These are phyloP conservation scores for Gadopsis marmoratus DNA, from an alignment of 2,797 vertebrate species.

Conservation along the genomic window DNA sequence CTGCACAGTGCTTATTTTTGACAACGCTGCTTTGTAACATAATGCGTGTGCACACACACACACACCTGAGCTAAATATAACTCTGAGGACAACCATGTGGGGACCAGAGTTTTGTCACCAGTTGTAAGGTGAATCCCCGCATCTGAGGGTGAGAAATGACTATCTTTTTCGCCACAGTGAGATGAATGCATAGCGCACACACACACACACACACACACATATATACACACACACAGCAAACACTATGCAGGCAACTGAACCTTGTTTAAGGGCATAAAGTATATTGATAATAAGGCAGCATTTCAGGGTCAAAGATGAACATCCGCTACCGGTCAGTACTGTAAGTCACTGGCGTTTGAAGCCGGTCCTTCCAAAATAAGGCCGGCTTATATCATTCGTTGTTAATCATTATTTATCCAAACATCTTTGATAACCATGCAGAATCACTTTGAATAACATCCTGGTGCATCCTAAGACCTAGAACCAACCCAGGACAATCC, in stretches of 20 bases:
- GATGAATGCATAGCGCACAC: neutral
- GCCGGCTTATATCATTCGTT: neutral
- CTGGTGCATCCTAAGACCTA: neutral
- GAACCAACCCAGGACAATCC: neutral
- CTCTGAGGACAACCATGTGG: neutral
- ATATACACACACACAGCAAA: neutral
- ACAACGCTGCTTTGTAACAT: neutral
- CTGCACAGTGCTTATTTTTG: neutral
- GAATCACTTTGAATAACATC: neutral
- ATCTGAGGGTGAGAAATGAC: neutral
- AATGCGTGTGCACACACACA: neutral
- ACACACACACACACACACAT: neutral
- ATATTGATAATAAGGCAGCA: neutral
- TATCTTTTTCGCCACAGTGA: no score
- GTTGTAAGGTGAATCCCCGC: neutral
- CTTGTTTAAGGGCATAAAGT: neutral
- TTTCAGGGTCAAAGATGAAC: neutral
- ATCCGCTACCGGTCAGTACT: neutral
- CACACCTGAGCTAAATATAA: conserved; percentile 44
- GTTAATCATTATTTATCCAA: conserved; percentile 4
- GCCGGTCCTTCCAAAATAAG: neutral
- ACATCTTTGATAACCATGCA: neutral
- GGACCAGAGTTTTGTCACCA: neutral
- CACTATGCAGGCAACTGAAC: neutral
- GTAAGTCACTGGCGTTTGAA: neutral